These are phyloP conservation scores for Tinamus major DNA, from an alignment of 2,797 vertebrate genomes.

Conservation along the genomic window DNA sequence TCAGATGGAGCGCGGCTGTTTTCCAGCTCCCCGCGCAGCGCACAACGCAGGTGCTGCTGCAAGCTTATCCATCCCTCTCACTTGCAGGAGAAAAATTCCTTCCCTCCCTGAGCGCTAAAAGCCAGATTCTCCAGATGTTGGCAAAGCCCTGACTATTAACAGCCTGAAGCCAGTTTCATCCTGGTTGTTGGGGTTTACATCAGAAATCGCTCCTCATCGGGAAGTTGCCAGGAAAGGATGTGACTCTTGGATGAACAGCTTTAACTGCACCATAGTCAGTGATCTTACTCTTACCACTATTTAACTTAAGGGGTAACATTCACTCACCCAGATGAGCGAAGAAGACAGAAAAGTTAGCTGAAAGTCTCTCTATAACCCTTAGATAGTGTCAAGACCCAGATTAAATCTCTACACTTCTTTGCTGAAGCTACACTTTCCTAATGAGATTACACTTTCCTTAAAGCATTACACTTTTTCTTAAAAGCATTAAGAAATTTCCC, in stretches of 20 bases:
- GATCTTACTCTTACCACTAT: not conserved
- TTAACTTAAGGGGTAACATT: not conserved
- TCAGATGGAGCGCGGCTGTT: conserved; percentile 24
- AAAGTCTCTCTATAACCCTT: not conserved
- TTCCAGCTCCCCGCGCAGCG: conserved; percentile 6
- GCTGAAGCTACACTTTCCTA: not conserved
- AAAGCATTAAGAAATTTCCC: not conserved
- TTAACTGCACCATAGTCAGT: not conserved
- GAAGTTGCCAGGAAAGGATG: not conserved
- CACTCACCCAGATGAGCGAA: not conserved
- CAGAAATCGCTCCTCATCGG: not conserved
- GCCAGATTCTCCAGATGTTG: conserved; percentile 61
- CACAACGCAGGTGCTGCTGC: conserved; percentile 53
- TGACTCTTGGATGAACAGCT: no score
- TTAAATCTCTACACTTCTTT: not conserved
- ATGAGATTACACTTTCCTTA: not conserved
- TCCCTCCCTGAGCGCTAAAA: conserved; percentile 15
- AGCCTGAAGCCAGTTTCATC: conserved; percentile 27
- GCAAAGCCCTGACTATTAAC: conserved; percentile 23
- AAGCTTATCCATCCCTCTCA: conserved; percentile 40
- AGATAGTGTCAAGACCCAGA: not conserved
- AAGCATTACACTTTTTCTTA: not conserved
- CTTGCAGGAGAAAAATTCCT: conserved; percentile 52
- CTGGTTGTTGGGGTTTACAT: not conserved
- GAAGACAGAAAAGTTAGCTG: not conserved